Evolutionary conservation across 30 jellyfish, hydroid and myxozoan genomes (phyloP).

Genomic region (Rhopilema esculentum): DNA sequence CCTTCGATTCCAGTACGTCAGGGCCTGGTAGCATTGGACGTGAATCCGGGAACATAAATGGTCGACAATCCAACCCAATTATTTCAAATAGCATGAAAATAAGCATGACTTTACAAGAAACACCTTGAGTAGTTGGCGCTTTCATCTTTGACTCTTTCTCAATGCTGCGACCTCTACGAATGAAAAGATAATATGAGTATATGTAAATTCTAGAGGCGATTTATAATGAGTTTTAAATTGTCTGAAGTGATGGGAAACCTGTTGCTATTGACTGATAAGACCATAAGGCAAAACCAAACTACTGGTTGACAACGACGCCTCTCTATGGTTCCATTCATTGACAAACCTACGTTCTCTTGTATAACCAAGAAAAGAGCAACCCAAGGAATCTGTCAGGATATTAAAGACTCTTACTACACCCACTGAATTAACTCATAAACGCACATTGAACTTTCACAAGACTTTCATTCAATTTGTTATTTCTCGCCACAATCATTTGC

Average conservation of each 20-base stretch:
- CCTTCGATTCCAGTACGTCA: conserved; percentile 28
- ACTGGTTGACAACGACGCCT: neutral
- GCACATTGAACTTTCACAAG: neutral
- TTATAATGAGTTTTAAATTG: neutral
- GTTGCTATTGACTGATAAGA: neutral
- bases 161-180: neutral
- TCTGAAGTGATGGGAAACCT: neutral
- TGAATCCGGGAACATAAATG: conserved; percentile 1
- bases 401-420: neutral
- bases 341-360: neutral
- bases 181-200: neutral
- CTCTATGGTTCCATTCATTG: neutral
- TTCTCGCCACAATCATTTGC: no score
- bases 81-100: conserved; percentile 18
- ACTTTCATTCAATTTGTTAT: neutral
- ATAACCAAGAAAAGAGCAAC: neutral
- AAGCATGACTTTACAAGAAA: conserved; percentile 16
- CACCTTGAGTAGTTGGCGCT: neutral
- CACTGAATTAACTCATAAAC: neutral
- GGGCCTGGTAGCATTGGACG: conserved; percentile 40
- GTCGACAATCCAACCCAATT: conserved; percentile 33
- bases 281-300: neutral
- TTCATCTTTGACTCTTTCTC: conserved; percentile 1
- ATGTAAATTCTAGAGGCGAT: neutral
- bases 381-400: neutral